Evolutionary conservation across 2,113 vertebrate genomes (phyloP).

Genomic region (Actenoides hombroni): DNA sequence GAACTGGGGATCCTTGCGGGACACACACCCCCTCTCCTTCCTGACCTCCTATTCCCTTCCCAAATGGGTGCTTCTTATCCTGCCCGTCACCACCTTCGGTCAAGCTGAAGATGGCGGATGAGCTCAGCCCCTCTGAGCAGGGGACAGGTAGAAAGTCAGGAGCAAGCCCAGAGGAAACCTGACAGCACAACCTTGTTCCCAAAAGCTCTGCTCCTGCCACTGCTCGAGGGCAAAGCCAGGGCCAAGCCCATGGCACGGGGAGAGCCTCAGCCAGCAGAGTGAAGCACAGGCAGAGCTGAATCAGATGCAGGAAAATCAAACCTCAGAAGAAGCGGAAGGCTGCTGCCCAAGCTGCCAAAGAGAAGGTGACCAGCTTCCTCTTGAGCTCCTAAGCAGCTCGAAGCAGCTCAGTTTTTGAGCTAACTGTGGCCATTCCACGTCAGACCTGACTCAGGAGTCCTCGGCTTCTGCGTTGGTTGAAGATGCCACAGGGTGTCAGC

Average conservation of each 20-base stretch:
- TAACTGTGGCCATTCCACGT: neutral
- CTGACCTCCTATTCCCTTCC: neutral
- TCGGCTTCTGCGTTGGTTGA: accelerated
- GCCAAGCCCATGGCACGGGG: neutral
- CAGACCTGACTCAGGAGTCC: neutral
- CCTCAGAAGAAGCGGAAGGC: neutral
- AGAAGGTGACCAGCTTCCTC: neutral
- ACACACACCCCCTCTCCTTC: accelerated
- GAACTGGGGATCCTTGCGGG: neutral
- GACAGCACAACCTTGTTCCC: neutral
- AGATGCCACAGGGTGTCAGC: neutral
- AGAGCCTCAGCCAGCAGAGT: neutral
- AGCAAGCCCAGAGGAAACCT: neutral
- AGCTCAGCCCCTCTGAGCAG: neutral
- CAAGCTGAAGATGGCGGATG: neutral
- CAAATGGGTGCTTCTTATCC: neutral
- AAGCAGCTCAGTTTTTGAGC: neutral
- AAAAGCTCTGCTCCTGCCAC: neutral
- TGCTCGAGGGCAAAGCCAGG: neutral
- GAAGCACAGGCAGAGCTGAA: neutral
- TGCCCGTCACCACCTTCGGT: neutral
- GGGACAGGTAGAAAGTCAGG: neutral
- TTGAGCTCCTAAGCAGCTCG: neutral
- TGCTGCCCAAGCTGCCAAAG: neutral
- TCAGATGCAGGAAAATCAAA: neutral